phyloP scores from a whole-genome alignment of 2,888 invertebrate genomes.

The Axea sp. region DNA sequence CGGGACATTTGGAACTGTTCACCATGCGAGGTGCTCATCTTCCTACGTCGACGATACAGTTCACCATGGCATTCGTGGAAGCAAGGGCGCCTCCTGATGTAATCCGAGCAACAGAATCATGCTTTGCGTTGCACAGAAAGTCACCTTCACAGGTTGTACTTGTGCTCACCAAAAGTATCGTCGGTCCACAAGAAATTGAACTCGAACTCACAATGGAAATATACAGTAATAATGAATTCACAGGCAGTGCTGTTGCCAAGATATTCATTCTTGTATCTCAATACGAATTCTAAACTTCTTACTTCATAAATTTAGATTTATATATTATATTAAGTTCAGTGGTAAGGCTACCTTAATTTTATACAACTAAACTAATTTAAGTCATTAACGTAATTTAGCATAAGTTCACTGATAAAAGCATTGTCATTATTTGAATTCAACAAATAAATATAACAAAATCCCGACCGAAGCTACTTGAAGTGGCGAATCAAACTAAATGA shows the following conservation, averaged over 20 bases:
- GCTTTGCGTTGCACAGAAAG: slow-evolving; percentile 81
- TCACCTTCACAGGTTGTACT: slow-evolving; percentile 86
- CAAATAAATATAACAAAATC: neutral
- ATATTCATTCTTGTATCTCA: slow-evolving; percentile 92
- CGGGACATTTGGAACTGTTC: slow-evolving; percentile 87
- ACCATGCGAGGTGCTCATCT: slow-evolving; percentile 91
- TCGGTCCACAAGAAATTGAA: slow-evolving; percentile 95
- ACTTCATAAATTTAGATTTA: too few species aligned
- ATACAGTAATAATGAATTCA: slow-evolving; percentile 85
- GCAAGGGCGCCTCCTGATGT: slow-evolving; percentile 84
- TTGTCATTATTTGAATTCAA: neutral
- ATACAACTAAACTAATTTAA: neutral
- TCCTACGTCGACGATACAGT: slow-evolving; percentile 86
- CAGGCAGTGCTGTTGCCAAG: slow-evolving; percentile 91
- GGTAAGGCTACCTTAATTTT: too few species aligned
- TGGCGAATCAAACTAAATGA: slow-evolving; percentile 39
- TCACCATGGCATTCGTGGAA: slow-evolving; percentile 85
- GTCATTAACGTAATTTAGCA: neutral
- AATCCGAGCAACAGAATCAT: slow-evolving; percentile 81
- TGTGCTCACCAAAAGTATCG: slow-evolving; percentile 86
- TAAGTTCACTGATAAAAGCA: neutral
- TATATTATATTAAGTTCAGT: too few species aligned
- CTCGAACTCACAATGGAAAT: slow-evolving; percentile 92
- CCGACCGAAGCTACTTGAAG: neutral
- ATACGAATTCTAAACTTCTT: slow-evolving; percentile 84